Conservation (phyloP, 2,888 invertebrate genomes). For the Stenodema calcarata region DNA sequence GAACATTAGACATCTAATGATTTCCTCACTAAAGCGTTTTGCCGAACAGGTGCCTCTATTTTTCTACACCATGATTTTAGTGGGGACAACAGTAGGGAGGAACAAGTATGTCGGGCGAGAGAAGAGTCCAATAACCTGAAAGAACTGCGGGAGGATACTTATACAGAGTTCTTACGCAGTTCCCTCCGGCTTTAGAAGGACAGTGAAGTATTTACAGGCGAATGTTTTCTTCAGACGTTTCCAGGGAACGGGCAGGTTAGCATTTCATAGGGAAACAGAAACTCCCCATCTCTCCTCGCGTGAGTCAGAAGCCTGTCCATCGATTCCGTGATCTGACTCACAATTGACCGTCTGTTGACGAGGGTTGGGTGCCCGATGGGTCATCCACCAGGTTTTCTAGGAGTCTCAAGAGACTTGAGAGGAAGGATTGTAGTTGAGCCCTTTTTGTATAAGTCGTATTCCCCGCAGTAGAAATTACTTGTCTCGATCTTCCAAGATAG, state of each 20-base stretch:
- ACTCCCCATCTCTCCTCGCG: neutral
- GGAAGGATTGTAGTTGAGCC: neutral
- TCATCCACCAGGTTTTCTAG: neutral
- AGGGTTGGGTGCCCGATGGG: neutral
- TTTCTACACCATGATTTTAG: neutral
- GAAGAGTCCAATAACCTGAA: neutral
- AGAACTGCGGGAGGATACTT: neutral
- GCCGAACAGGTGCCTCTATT: neutral
- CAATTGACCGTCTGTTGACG: neutral
- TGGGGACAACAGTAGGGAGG: too few relatives aligned
- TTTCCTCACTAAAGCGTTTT: neutral
- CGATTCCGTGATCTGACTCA: conserved; percentile 24
- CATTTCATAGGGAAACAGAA: neutral
- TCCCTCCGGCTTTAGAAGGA: neutral
- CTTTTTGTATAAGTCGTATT: too few relatives aligned
- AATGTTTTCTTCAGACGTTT: neutral
- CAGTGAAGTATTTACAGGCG: neutral
- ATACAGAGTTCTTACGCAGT: neutral
- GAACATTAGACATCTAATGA: neutral
- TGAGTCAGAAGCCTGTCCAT: neutral
- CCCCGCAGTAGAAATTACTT: too few relatives aligned
- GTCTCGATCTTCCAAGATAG: too few relatives aligned
- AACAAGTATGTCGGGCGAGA: neutral
- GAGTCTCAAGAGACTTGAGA: neutral
- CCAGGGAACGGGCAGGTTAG: neutral